Conservation (phyloP, 2,888 invertebrate genomes). For the Hirtodrosophila confusa region DNA sequence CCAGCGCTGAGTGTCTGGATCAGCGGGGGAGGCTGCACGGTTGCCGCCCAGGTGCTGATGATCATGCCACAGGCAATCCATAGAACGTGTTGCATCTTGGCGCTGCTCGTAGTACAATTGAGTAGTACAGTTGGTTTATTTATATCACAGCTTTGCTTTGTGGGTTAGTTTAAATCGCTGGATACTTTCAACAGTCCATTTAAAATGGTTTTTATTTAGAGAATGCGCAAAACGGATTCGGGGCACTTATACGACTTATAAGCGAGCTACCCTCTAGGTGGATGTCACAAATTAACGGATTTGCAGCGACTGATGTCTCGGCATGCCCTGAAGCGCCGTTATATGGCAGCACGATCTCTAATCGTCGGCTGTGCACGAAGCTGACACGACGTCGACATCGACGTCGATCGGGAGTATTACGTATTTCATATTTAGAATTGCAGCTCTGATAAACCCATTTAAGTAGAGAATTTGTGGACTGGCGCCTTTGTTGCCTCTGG, state of each 20-base stretch:
- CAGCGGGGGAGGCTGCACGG: conserved; percentile 67
- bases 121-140: conserved; percentile 12
- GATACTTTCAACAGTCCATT: conserved; percentile 40
- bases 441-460: conserved; percentile 58
- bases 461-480: conserved; percentile 21
- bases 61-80: conserved; percentile 24
- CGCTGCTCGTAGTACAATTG: neutral
- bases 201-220: neutral
- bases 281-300: conserved; percentile 55
- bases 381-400: neutral
- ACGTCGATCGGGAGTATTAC: conserved; percentile 13
- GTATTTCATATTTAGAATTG: conserved; percentile 55
- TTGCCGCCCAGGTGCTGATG: conserved; percentile 48
- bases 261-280: conserved; percentile 11
- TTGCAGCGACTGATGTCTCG: conserved; percentile 59
- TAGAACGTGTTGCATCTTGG: conserved; percentile 40
- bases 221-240: conserved; percentile 7
- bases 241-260: neutral
- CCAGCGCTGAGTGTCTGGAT: conserved; percentile 67
- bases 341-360: conserved; percentile 54
- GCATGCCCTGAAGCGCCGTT: conserved; percentile 62
- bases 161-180: conserved; percentile 15
- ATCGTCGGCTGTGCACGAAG: conserved; percentile 42
- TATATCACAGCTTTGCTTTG: conserved; percentile 46
- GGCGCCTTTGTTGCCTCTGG: neutral